Evolutionary conservation across 2,888 invertebrate species (phyloP).

Genomic region (Drosophila helvetica): DNA sequence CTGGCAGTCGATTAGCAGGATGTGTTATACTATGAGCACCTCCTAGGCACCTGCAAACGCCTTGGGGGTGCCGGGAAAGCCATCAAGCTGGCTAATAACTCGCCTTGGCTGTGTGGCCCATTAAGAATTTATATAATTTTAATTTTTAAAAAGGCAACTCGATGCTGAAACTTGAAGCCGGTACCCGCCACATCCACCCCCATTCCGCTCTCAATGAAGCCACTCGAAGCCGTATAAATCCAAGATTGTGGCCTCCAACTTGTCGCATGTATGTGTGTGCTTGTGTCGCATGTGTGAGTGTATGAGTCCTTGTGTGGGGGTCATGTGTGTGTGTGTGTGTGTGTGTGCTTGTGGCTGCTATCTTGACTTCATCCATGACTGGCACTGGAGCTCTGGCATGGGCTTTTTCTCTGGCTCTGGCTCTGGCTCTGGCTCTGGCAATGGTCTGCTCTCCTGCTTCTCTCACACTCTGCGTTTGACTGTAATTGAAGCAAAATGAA

Average conservation of each 20-base stretch:
- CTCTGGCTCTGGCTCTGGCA: conserved; percentile 36
- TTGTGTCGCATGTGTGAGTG: conserved; percentile 18
- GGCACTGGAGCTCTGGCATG: conserved; percentile 31
- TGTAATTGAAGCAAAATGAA: conserved; percentile 81
- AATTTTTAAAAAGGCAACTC: conserved; percentile 73
- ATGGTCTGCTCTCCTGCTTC: not conserved
- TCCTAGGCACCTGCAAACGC: conserved; percentile 12
- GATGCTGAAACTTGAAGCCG: conserved; percentile 50
- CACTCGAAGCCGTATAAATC: conserved; percentile 76
- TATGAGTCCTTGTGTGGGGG: conserved; percentile 16
- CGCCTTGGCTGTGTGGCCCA: conserved; percentile 55
- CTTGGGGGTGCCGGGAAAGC: conserved; percentile 13
- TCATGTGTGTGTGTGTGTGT: conserved; percentile 35
- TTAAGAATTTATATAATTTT: conserved; percentile 74
- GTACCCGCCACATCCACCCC: conserved; percentile 11
- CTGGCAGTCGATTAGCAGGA: conserved; percentile 55
- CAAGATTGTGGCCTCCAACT: conserved; percentile 77
- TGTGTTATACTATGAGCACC: conserved; percentile 1
- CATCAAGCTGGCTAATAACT: conserved; percentile 65
- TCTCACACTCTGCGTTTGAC: conserved; percentile 58
- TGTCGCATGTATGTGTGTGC: conserved; percentile 65
- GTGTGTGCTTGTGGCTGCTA: conserved; percentile 60
- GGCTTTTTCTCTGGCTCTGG: conserved; percentile 43
- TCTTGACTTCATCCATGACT: conserved; percentile 73
- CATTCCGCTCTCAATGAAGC: conserved; percentile 33